phyloP scores from a whole-genome alignment of 1,140 invertebrate genomes.

The Pemphigus obesinymphae region DNA sequence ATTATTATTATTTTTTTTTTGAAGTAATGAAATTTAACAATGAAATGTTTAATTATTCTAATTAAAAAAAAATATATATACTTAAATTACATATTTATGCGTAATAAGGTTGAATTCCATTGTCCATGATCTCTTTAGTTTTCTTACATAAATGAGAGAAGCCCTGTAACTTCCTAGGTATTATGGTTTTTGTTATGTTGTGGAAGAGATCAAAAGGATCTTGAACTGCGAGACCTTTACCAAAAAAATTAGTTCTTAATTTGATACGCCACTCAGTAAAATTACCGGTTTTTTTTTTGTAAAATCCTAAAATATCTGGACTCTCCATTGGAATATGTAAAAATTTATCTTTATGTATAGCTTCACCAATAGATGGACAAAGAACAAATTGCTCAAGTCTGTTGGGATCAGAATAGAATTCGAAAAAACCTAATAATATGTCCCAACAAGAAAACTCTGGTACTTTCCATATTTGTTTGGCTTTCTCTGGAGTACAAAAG shows the following conservation, averaged over 20 bases:
- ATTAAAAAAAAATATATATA: not conserved
- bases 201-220: slow-evolving; percentile 54
- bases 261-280: slow-evolving; percentile 36
- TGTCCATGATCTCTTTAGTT: slow-evolving; percentile 30
- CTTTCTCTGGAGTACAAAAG: not conserved
- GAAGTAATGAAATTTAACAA: too few species aligned
- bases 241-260: slow-evolving; percentile 44
- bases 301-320: not conserved
- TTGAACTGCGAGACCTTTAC: slow-evolving; percentile 49
- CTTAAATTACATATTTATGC: not conserved
- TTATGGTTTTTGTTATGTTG: slow-evolving; percentile 51
- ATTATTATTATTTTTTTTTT: too few species aligned
- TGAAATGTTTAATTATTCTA: too few species aligned
- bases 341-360: slow-evolving; percentile 48
- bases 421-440: slow-evolving; percentile 18
- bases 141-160: slow-evolving; percentile 30
- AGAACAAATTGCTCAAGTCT: slow-evolving; percentile 47
- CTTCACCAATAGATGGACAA: slow-evolving; percentile 50
- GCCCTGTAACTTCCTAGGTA: slow-evolving; percentile 2
- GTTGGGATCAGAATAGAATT: not conserved
- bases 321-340: slow-evolving; percentile 29
- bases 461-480: slow-evolving; percentile 15
- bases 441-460: slow-evolving; percentile 1
- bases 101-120: slow-evolving; percentile 22
- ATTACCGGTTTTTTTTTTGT: slow-evolving; percentile 44